phyloP scores from a whole-genome alignment of 2,888 invertebrate genomes.

The Leptogaster cylindrica region DNA sequence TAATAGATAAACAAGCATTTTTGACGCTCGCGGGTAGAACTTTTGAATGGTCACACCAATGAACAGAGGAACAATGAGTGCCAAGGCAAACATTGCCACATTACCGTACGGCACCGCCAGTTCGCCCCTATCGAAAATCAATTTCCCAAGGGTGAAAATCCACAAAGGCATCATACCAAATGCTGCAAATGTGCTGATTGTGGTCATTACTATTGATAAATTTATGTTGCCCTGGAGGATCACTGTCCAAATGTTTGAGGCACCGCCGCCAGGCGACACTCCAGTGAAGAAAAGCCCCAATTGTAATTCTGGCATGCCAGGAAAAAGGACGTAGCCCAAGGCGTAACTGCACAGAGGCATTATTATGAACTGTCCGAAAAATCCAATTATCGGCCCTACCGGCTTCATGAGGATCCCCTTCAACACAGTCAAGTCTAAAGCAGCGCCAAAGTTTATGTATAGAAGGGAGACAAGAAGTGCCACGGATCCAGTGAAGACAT shows the following conservation, averaged over 20 bases:
- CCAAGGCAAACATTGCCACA: conserved; percentile 76
- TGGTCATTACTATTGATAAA: conserved; percentile 94
- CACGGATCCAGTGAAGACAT: conserved; percentile 76
- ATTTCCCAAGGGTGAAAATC: conserved; percentile 84
- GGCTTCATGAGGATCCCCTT: conserved; percentile 71
- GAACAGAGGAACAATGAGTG: conserved; percentile 75
- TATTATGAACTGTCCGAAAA: conserved; percentile 77
- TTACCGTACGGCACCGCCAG: conserved; percentile 79
- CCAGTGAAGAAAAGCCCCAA: conserved; percentile 90
- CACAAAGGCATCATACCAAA: conserved; percentile 93
- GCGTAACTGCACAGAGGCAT: conserved; percentile 87
- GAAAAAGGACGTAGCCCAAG: conserved; percentile 75
- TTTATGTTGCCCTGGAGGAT: conserved; percentile 91
- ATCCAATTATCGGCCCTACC: conserved; percentile 78
- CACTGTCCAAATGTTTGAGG: conserved; percentile 95
- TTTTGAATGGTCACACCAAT: conserved; percentile 74
- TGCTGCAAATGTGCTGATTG: conserved; percentile 84
- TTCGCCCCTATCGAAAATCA: conserved; percentile 74
- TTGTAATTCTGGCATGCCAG: conserved; percentile 72
- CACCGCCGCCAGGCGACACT: conserved; percentile 91
- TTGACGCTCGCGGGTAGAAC: conserved; percentile 71
- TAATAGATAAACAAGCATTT: conserved; percentile 77
- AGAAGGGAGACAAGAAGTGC: conserved; percentile 78
- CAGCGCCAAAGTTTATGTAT: conserved; percentile 91
- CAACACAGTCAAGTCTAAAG: conserved; percentile 77